Conservation (phyloP, 2,113 vertebrate genomes). For the Daubentonia madagascariensis region DNA sequence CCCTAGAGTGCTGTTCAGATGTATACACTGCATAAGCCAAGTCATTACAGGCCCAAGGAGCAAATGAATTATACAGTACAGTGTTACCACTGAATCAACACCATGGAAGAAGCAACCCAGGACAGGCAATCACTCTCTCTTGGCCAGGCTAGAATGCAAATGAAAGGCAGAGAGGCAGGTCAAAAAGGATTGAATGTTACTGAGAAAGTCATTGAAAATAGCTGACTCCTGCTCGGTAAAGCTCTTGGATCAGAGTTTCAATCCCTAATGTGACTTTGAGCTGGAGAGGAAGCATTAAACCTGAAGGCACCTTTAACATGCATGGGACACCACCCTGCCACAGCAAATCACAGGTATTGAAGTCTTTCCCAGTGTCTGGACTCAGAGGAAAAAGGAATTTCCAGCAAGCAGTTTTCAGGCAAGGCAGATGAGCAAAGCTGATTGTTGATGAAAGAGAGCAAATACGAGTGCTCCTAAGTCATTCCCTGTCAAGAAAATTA, state of each 20-base stretch:
- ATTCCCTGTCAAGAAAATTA: not conserved
- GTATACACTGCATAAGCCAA: not conserved
- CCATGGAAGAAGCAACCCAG: not conserved
- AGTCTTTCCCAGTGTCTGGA: not conserved
- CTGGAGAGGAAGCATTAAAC: not conserved
- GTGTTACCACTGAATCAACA: constrained; percentile 32
- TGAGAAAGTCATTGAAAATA: constrained; percentile 12
- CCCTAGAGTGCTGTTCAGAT: not conserved
- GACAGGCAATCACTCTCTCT: constrained; percentile 31
- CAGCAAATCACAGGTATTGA: not conserved
- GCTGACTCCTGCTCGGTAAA: not conserved
- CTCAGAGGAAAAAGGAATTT: not conserved
- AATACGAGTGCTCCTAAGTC: not conserved
- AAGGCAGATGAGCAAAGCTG: not conserved
- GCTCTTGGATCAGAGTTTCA: not conserved
- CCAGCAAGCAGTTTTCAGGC: not conserved
- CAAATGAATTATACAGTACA: constrained; percentile 42
- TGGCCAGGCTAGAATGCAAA: constrained; percentile 41
- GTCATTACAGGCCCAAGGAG: not conserved
- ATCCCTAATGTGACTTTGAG: constrained; percentile 17
- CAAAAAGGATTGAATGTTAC: constrained; percentile 39
- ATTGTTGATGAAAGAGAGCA: not conserved
- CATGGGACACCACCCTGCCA: not conserved
- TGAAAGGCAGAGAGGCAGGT: constrained; percentile 44
- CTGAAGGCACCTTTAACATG: not conserved